These are phyloP conservation scores for Smittia aterrima DNA, from an alignment of 2,888 invertebrate genomes.

Conservation along the genomic window DNA sequence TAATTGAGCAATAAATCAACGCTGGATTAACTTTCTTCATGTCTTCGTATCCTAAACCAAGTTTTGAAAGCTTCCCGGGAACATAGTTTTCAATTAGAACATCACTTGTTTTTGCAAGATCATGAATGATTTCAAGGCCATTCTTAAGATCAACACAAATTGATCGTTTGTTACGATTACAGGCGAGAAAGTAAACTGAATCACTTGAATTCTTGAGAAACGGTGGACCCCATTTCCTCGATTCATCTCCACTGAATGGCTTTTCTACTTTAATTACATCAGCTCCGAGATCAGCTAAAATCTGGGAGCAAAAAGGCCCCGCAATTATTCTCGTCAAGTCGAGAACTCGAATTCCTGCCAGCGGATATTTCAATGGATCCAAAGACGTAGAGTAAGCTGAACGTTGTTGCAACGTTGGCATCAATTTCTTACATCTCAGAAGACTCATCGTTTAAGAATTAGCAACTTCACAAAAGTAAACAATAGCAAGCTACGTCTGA, in stretches of 20 bases:
- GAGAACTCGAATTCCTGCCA: constrained; percentile 69
- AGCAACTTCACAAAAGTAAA: not conserved
- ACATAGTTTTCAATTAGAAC: constrained; percentile 91
- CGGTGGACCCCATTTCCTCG: constrained; percentile 92
- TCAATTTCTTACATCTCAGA: not conserved
- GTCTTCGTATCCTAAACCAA: constrained; percentile 77
- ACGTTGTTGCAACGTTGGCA: not conserved
- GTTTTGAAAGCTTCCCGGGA: constrained; percentile 78
- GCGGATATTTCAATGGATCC: constrained; percentile 53
- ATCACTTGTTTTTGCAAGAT: constrained; percentile 76
- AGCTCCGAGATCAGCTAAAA: constrained; percentile 88
- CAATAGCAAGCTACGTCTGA: not conserved
- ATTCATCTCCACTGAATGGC: constrained; percentile 80
- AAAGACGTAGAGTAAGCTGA: not conserved
- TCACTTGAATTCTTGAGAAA: constrained; percentile 66
- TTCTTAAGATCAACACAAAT: constrained; percentile 81
- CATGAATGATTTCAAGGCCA: constrained; percentile 66
- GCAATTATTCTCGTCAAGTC: constrained; percentile 87
- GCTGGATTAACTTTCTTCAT: constrained; percentile 68
- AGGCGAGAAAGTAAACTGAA: constrained; percentile 78
- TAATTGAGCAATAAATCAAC: constrained; percentile 89
- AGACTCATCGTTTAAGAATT: not conserved
- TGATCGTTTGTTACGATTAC: constrained; percentile 94
- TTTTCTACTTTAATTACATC: constrained; percentile 90
- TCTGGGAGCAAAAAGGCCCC: constrained; percentile 93